A percentile compares a stretch with the other conserved stretches of the same genome.
Conservation (phyloP, 2,797 vertebrate genomes). For the Sebastes reedi region DNA sequence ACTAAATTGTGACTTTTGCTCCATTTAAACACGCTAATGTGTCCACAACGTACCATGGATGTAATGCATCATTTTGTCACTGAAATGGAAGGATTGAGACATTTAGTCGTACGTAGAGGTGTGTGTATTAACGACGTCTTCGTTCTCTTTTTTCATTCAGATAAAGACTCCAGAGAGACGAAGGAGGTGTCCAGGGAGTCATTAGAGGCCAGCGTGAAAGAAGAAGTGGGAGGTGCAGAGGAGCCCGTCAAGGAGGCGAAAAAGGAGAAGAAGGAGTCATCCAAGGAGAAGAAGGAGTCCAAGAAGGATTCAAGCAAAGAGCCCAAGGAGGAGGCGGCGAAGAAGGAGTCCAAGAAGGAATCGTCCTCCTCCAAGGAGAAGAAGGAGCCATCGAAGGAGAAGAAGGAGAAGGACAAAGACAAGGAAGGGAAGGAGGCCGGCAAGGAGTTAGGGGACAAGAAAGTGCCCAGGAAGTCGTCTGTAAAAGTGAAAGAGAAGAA, state of each 20-base stretch:
- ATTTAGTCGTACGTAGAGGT: neutral
- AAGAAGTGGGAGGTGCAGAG: slow-evolving; percentile 32
- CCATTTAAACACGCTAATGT: accelerated
- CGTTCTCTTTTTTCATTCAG: slow-evolving; percentile 32
- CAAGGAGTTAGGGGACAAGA: slow-evolving; percentile 67
- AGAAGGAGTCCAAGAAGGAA: slow-evolving; percentile 70
- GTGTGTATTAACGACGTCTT: neutral
- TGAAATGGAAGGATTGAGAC: neutral
- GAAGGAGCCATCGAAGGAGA: slow-evolving; percentile 70
- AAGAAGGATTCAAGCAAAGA: slow-evolving; percentile 64
- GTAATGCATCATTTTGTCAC: neutral
- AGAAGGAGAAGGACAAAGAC: slow-evolving; percentile 66
- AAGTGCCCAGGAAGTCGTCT: slow-evolving; percentile 65
- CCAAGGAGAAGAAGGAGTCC: slow-evolving; percentile 68
- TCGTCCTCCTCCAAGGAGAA: slow-evolving; percentile 63
- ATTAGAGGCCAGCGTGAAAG: slow-evolving; percentile 35
- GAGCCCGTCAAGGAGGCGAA: slow-evolving; percentile 58
- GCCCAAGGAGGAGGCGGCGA: neutral
- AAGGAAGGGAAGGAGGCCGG: slow-evolving; percentile 69
- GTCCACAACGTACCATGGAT: accelerated
- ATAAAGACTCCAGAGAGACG: slow-evolving; percentile 63
- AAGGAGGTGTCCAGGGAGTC: slow-evolving; percentile 55
- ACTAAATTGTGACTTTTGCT: neutral
- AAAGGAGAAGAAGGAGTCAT: slow-evolving; percentile 64
- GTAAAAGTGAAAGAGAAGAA: slow-evolving; percentile 81